Percentiles rank a stretch among this genome's conserved stretches.
Conservation (phyloP, 1,140 invertebrate genomes). For the Meloidogyne hapla region DNA sequence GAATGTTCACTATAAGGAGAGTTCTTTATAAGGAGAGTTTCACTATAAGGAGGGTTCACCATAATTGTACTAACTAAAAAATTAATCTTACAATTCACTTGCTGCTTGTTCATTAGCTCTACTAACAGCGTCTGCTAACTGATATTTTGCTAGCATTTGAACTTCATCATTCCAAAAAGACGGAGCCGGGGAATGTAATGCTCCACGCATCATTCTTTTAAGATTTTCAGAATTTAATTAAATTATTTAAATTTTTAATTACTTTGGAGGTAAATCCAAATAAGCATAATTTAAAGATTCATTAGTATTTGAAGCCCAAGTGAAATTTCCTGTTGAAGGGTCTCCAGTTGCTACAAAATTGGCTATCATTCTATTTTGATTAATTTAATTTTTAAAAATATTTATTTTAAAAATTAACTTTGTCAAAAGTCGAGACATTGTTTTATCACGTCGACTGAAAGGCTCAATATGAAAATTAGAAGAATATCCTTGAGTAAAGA, state of each 20-base stretch:
- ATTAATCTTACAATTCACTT: slow-evolving; percentile 41
- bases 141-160: slow-evolving; percentile 52
- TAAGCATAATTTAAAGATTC: slow-evolving; percentile 49
- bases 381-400: not conserved
- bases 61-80: not conserved
- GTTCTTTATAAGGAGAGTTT: too few species aligned
- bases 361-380: slow-evolving; percentile 56
- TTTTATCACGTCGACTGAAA: slow-evolving; percentile 54
- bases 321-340: slow-evolving; percentile 58
- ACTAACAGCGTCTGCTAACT: slow-evolving; percentile 34
- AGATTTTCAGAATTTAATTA: slow-evolving; percentile 5
- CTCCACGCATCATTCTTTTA: slow-evolving; percentile 54
- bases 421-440: slow-evolving; percentile 53
- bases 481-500: slow-evolving; percentile 61
- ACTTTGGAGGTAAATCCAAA: slow-evolving; percentile 59
- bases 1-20: too few species aligned
- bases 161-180: slow-evolving; percentile 62
- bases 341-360: slow-evolving; percentile 58
- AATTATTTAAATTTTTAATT: not conserved
- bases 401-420: not conserved
- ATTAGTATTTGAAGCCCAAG: slow-evolving; percentile 50
- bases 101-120: slow-evolving; percentile 42
- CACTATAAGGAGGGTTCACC: too few species aligned
- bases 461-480: slow-evolving; percentile 59
- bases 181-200: slow-evolving; percentile 56